Conservation (phyloP, 2,888 invertebrate species). For the Phragmatobia fuliginosa region DNA sequence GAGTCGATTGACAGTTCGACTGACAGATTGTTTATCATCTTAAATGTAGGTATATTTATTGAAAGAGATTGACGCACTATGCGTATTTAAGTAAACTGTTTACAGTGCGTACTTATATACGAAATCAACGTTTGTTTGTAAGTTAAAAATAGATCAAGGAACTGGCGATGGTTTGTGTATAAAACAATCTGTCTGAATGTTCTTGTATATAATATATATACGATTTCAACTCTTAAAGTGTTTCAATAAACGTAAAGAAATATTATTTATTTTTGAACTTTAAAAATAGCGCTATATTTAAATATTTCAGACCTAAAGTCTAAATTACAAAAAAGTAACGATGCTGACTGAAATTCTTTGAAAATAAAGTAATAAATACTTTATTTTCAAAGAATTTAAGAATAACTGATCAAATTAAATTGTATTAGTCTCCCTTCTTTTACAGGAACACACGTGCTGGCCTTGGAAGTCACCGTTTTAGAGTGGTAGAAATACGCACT, state of each 20-base stretch:
- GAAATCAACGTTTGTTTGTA: not conserved
- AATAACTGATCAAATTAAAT: not conserved
- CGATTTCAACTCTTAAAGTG: not conserved
- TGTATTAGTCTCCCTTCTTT: too few species aligned
- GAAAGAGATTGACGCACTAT: slow-evolving; percentile 10
- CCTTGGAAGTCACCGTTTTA: too few species aligned
- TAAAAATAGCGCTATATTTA: not conserved
- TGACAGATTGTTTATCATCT: slow-evolving; percentile 17
- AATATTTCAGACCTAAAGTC: too few species aligned
- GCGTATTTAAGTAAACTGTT: not conserved
- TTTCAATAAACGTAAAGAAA: not conserved
- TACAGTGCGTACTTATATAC: not conserved
- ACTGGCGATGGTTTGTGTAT: not conserved
- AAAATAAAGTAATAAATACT: too few species aligned
- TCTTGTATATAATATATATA: not conserved
- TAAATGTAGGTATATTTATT: slow-evolving; percentile 14
- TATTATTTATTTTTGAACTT: too few species aligned
- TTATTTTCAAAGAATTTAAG: not conserved
- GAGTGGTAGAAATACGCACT: too few species aligned
- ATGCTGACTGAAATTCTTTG: too few species aligned
- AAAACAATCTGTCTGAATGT: not conserved
- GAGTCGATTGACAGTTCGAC: slow-evolving; percentile 11
- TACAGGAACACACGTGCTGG: too few species aligned
- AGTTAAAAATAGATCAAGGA: slow-evolving; percentile 1
- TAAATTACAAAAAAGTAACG: too few species aligned